Evolutionary conservation across 2,888 invertebrate species (phyloP).

Genomic region (Zonitis immaculata): DNA sequence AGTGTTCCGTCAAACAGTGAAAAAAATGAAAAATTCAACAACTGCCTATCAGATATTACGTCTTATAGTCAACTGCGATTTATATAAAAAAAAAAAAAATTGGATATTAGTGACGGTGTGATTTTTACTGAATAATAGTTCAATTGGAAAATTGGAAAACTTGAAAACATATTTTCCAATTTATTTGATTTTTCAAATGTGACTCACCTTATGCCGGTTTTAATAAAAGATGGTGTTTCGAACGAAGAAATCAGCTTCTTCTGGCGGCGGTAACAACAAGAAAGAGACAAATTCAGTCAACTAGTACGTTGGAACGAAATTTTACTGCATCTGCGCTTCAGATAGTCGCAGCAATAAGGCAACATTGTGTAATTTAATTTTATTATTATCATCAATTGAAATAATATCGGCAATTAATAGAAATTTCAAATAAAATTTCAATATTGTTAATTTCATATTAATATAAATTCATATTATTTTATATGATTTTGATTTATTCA

Average conservation of each 20-base stretch:
- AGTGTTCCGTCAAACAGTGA: conserved; percentile 9
- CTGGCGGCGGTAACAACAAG: conserved; percentile 14
- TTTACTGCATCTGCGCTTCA: background rate
- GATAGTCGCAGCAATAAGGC: background rate
- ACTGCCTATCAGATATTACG: conserved; percentile 4
- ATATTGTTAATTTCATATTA: no score
- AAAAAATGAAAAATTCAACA: conserved; percentile 6
- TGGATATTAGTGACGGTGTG: background rate
- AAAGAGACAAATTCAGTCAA: conserved; percentile 16
- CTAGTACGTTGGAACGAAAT: conserved; percentile 8
- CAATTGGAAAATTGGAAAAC: background rate
- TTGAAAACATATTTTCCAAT: background rate
- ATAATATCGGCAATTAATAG: background rate
- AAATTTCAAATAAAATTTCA: background rate
- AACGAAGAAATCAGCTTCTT: conserved; percentile 3
- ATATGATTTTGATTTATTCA: no score
- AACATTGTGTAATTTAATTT: background rate
- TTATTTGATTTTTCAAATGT: background rate
- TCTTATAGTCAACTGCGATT: conserved; percentile 12
- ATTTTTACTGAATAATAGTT: conserved; percentile 2
- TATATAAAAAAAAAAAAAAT: no score
- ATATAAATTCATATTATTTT: background rate
- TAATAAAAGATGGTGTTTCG: conserved; percentile 8
- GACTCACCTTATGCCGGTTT: conserved; percentile 4
- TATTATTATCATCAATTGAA: background rate